Conservation (phyloP, 2,888 invertebrate genomes). For the Drosophila affinis region DNA sequence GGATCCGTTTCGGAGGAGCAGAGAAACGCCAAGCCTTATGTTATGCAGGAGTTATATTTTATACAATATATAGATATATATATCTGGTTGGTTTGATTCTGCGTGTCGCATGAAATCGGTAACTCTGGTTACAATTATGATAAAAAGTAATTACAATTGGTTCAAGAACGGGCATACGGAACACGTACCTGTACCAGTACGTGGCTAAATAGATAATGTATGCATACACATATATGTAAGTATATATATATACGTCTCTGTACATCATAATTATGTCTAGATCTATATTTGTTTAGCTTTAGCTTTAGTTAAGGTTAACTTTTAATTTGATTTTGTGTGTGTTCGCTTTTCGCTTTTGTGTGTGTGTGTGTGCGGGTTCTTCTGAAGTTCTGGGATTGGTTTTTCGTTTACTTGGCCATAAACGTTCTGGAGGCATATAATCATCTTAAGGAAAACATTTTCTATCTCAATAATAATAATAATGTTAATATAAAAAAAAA, state of each 20-base stretch:
- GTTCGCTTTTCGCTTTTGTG: conserved; percentile 16
- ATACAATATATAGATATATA: conserved; percentile 20
- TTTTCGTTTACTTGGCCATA: conserved; percentile 61
- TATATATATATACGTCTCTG: conserved; percentile 40
- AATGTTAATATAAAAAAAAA: conserved; percentile 47
- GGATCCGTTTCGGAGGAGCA: conserved; percentile 5
- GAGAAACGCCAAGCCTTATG: conserved; percentile 21
- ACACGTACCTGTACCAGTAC: conserved; percentile 16
- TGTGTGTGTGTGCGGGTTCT: conserved; percentile 10
- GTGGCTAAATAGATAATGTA: conserved; percentile 16
- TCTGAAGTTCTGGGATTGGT: conserved; percentile 34
- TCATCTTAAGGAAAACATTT: conserved; percentile 68
- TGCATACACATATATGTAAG: conserved; percentile 20
- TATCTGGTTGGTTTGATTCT: conserved; percentile 29
- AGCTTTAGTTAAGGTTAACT: conserved; percentile 20
- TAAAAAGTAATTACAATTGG: conserved; percentile 72
- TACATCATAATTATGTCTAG: conserved; percentile 47
- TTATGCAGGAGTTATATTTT: conserved; percentile 44
- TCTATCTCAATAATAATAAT: conserved; percentile 61
- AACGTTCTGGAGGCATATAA: conserved; percentile 59
- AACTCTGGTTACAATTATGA: conserved; percentile 69
- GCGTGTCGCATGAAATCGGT: conserved; percentile 40
- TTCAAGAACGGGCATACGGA: conserved; percentile 37
- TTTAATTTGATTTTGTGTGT: conserved; percentile 27
- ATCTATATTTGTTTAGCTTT: conserved; percentile 29